phyloP scores from a whole-genome alignment of 2,888 invertebrate species.

The Eremobia ochroleuca region DNA sequence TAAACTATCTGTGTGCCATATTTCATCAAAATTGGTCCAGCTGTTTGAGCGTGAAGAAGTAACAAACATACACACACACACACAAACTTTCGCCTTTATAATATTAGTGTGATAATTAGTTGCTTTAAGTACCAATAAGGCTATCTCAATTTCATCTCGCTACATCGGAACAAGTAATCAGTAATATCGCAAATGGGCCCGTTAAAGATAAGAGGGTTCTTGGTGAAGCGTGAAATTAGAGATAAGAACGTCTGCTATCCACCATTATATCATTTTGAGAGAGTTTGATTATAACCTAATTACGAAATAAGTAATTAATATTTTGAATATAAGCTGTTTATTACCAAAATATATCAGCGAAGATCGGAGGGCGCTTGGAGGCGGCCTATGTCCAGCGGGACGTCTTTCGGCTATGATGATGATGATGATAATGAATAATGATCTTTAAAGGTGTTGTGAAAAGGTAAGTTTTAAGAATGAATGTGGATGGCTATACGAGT shows the following conservation, averaged over 20 bases:
- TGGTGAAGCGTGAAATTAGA: constrained; percentile 51
- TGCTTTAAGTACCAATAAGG: not conserved
- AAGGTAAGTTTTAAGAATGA: not conserved
- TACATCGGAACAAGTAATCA: constrained; percentile 35
- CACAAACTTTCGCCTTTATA: no score
- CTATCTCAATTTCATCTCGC: constrained; percentile 32
- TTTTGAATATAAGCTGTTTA: not conserved
- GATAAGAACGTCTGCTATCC: constrained; percentile 42
- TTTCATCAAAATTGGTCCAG: no score
- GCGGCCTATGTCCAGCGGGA: not conserved
- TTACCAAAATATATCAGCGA: not conserved
- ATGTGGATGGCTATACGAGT: not conserved
- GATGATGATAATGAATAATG: no score
- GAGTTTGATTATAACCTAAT: constrained; percentile 13
- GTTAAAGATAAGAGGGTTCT: constrained; percentile 35
- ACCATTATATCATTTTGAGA: constrained; percentile 25
- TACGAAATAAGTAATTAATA: constrained; percentile 20
- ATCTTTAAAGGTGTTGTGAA: no score
- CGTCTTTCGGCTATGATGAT: no score
- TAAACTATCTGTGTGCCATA: no score
- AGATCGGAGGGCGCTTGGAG: not conserved
- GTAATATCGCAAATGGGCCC: constrained; percentile 46
- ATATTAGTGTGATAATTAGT: no score
- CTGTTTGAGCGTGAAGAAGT: no score
- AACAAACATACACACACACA: no score